These are phyloP conservation scores for Drosophila kambysellisi DNA, from an alignment of 2,888 invertebrate genomes.

Conservation along the genomic window DNA sequence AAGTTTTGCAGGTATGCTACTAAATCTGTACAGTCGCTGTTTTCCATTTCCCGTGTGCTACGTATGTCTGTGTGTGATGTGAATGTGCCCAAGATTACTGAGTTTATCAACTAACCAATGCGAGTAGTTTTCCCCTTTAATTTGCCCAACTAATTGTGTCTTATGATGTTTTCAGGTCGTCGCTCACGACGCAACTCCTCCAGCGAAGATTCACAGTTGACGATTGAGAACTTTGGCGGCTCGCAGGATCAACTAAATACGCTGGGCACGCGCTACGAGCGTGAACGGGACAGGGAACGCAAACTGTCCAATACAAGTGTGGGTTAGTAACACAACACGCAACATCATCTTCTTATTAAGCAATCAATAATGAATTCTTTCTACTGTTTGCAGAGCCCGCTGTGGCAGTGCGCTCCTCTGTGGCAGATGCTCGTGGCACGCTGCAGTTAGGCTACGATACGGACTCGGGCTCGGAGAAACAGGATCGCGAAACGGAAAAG, in stretches of 20 bases:
- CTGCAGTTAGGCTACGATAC: conserved; percentile 89
- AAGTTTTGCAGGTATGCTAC: conserved; percentile 89
- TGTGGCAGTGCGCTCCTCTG: conserved; percentile 90
- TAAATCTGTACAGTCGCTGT: conserved; percentile 33
- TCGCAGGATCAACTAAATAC: conserved; percentile 95
- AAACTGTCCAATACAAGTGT: conserved; percentile 85
- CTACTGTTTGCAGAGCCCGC: conserved; percentile 86
- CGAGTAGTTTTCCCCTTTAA: conserved; percentile 13
- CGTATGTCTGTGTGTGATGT: conserved; percentile 30
- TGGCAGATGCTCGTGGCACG: conserved; percentile 91
- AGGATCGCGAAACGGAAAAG: conserved; percentile 87
- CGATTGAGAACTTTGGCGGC: conserved; percentile 96
- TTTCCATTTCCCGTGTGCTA: conserved; percentile 34
- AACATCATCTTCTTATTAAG: too few relatives aligned
- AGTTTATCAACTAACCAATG: conserved; percentile 26
- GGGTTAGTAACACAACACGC: conserved; percentile 58
- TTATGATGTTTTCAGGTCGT: conserved; percentile 86
- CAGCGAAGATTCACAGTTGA: conserved; percentile 94
- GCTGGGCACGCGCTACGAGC: conserved; percentile 91
- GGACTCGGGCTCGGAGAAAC: conserved; percentile 87
- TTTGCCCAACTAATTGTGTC: neutral
- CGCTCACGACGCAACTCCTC: conserved; percentile 94
- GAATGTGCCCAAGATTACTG: conserved; percentile 16
- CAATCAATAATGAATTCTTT: neutral
- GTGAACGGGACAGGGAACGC: conserved; percentile 82